Conservation (phyloP, 2,797 vertebrate species). For the Trachurus trachurus region DNA sequence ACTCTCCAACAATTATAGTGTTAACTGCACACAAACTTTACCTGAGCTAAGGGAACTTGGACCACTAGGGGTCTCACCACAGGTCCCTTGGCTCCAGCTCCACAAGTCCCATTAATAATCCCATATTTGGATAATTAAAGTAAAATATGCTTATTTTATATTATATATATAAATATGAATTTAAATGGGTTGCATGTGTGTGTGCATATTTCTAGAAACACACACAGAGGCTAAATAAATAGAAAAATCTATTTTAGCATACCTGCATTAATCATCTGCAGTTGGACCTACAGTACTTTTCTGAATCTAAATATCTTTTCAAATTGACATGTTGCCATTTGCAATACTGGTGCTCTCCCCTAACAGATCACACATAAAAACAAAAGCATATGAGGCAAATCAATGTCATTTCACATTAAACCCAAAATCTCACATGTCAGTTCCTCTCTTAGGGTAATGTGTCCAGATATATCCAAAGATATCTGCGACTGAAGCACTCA, state of each 20-base stretch:
- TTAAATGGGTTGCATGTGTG: not conserved
- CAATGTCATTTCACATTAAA: slow-evolving; percentile 27
- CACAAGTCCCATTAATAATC: not conserved
- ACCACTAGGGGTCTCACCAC: not conserved
- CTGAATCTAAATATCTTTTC: slow-evolving; percentile 11
- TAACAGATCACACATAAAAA: slow-evolving; percentile 30
- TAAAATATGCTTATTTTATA: not conserved
- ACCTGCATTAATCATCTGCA: not conserved
- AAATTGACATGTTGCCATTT: slow-evolving; percentile 12
- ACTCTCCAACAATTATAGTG: not conserved
- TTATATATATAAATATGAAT: not conserved
- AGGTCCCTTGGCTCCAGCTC: not conserved
- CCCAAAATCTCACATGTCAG: slow-evolving; percentile 40
- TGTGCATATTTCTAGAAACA: not conserved
- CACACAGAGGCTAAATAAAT: not conserved
- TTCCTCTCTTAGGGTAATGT: slow-evolving; percentile 26
- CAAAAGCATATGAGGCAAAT: slow-evolving; percentile 35
- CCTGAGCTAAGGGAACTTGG: not conserved
- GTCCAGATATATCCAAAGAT: slow-evolving; percentile 30
- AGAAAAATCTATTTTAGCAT: slow-evolving; percentile 1
- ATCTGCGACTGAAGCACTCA: not conserved
- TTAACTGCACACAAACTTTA: not conserved
- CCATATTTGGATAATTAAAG: not conserved
- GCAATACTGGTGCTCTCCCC: slow-evolving; percentile 17
- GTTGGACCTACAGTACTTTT: slow-evolving; percentile 3